Evolutionary conservation across 2,797 vertebrate species (phyloP), one percentile per base, ranked within the genome.

Genomic region (Acanthornis magna): DNA sequence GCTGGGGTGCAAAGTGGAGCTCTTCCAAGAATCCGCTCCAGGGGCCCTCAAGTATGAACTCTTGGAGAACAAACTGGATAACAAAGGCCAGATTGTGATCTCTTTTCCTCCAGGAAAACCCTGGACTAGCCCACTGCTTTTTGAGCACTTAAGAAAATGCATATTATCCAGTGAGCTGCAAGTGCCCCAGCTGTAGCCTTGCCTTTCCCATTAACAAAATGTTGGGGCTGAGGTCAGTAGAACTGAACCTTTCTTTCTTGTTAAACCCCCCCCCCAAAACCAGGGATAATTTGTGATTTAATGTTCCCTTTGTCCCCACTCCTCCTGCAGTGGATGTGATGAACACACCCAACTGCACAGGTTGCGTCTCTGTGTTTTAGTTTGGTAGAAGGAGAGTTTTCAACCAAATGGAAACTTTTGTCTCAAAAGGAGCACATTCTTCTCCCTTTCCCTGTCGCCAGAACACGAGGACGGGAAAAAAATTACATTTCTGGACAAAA

Each of bases 11-110:
- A 88, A 42, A 85, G 88, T 95, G 95, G 95, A 96, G 76, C 53
- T 34, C 21, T 93, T 97, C 96, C 95, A 97, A 95, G 92, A 95
- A 94, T 92, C 74, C 4, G 73, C 76, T 80, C 85, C 34, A 23
- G 89, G 62, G 87, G 21, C 95, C 91, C 87, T 81, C 82, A 73
- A 91, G 62, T 81, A 92, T 70, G 82, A 97, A 78, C 88, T 96
- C 76, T 94, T 94, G 95, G 92, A 97, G 91, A 93, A 93, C 57
- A 94, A 94, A 78, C 85, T 84, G 91, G 76, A 29, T 94, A 96
- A 95, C 93, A 96, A 97, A 97, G 87, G 95, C 92, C 92, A 95
- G 95, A 95, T 94, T 97, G 92, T 96, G 93, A 95, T 94, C 12
- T 18, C 76, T 93, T 92, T 92, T 96, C 87, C 93, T 96, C 76